Evolutionary conservation across 2,888 invertebrate species (phyloP), one percentile per base, ranked within the genome.

Genomic region (Philhelius pedissequus): DNA sequence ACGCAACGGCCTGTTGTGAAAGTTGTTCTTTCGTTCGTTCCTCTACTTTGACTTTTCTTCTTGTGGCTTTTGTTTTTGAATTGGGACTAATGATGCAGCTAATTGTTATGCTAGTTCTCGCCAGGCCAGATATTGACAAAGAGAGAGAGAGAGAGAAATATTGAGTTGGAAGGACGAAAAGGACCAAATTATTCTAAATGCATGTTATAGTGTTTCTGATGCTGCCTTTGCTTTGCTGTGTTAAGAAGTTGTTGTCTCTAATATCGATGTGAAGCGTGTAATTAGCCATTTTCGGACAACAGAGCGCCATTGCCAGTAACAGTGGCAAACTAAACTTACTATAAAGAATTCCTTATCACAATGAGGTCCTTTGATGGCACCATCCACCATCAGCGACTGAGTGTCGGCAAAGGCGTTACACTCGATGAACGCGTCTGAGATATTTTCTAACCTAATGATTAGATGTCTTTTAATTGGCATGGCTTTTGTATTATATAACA

Each of bases 21-120:
- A n/a, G n/a, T n/a, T n/a, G 35, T 64, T 56, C 15, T 43, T 27
- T 35, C 13, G 18, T n/a, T 62, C 6, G 3, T 43, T 62, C 32
- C 15, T 38, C 43, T 11, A 9, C 38, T 70, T 62, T 71, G 22
- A 20, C 6, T 40, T 60, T 54, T 54, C 35, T 43, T 74, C 52
- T 68, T 71, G 66, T 80, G 76, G 76, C 76, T 80, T 77, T 80
- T 81, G 81, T 86, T 76, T 76, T 76, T 86, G 80, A 81, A 81
- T 74, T 75, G 76, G 73, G 77, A 76, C 86, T 86, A 86, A 86
- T 86, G 86, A 86, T 86, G 86, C 86, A 86, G 81, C 81, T 86
- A 86, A 86, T 86, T 86, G 86, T 86, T 86, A 86, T 81, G 71
- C 80, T 76, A 84, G 68, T 60, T 76, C 69, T 71, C 56, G 78